A percentile compares a stretch with the other conserved stretches of the same genome.
Conservation (phyloP, 2,888 invertebrate genomes). For the Beris chalybata region DNA sequence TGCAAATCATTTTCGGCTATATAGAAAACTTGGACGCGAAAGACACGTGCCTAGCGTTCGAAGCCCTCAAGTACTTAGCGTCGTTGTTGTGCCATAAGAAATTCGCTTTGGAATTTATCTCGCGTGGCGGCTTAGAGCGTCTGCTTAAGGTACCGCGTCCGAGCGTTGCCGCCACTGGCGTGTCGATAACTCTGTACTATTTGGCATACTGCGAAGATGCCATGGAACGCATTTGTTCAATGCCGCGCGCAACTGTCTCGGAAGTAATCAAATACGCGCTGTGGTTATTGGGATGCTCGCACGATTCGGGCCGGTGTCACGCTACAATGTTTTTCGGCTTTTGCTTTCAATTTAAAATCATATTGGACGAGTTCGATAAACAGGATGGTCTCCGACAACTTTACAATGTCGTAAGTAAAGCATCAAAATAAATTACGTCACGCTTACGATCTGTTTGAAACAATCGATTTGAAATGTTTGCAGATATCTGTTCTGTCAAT, state of each 20-base stretch:
- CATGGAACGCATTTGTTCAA: slow-evolving; percentile 91
- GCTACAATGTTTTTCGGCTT: slow-evolving; percentile 98
- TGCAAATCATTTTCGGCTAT: slow-evolving; percentile 87
- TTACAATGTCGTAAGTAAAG: slow-evolving; percentile 73
- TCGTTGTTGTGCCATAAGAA: slow-evolving; percentile 96
- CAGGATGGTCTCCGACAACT: slow-evolving; percentile 90
- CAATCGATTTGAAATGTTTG: slow-evolving; percentile 1
- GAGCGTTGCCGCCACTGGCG: slow-evolving; percentile 94
- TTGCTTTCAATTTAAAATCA: slow-evolving; percentile 89
- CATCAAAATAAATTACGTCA: slow-evolving; percentile 1
- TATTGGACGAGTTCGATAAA: slow-evolving; percentile 91
- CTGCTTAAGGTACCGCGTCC: slow-evolving; percentile 89
- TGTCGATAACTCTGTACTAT: slow-evolving; percentile 95
- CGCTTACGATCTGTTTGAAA: too few relatives aligned
- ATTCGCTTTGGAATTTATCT: slow-evolving; percentile 94
- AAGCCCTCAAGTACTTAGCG: slow-evolving; percentile 92
- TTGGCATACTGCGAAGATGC: slow-evolving; percentile 96
- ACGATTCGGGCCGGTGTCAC: slow-evolving; percentile 96
- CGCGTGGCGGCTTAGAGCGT: slow-evolving; percentile 81
- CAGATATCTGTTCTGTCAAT: slow-evolving; percentile 86
- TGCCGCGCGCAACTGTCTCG: slow-evolving; percentile 75
- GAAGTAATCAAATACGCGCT: slow-evolving; percentile 86
- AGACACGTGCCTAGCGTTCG: slow-evolving; percentile 93
- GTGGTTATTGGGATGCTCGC: slow-evolving; percentile 94
- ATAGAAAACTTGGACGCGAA: slow-evolving; percentile 85